These are phyloP conservation scores for Eutrigla gurnardus DNA, from an alignment of 2,797 vertebrate genomes.

Conservation along the genomic window DNA sequence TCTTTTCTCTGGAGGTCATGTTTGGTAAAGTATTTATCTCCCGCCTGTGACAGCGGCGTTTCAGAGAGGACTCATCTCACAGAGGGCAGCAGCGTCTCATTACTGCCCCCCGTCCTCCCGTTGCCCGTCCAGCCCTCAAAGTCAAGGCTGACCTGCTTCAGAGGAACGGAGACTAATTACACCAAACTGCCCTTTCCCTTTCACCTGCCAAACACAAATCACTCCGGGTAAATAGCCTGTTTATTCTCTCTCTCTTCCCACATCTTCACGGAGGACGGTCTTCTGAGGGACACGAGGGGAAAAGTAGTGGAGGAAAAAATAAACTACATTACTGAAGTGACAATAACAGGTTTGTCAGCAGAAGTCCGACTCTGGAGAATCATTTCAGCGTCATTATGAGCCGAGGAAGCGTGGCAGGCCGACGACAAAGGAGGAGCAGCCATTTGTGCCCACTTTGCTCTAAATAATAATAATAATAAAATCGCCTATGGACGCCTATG, in stretches of 20 bases:
- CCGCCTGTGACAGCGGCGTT: background rate
- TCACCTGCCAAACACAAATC: slow-evolving; percentile 61
- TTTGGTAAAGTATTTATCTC: slow-evolving; percentile 35
- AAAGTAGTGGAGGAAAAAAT: slow-evolving; percentile 31
- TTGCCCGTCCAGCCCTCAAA: slow-evolving; percentile 50
- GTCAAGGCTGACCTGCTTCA: slow-evolving; percentile 58
- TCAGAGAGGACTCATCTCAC: slow-evolving; percentile 38
- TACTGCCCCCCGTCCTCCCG: slow-evolving; percentile 14
- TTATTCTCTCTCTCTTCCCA: background rate
- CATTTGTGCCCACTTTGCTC: slow-evolving; percentile 14
- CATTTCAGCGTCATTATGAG: slow-evolving; percentile 50
- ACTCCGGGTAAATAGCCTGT: slow-evolving; percentile 51
- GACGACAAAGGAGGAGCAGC: slow-evolving; percentile 14
- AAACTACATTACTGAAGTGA: slow-evolving; percentile 29
- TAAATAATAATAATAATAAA: background rate
- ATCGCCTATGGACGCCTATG: background rate
- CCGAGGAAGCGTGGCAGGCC: slow-evolving; percentile 15
- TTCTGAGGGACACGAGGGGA: slow-evolving; percentile 31
- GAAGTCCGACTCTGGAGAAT: slow-evolving; percentile 52
- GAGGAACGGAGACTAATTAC: slow-evolving; percentile 70
- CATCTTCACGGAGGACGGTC: slow-evolving; percentile 37
- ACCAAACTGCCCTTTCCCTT: slow-evolving; percentile 57
- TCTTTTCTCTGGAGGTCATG: slow-evolving; percentile 13
- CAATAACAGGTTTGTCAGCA: slow-evolving; percentile 53
- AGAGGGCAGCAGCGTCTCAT: slow-evolving; percentile 56